A percentile compares a stretch with the other conserved stretches of the same genome.
Evolutionary conservation across 64 coral and sea anemone genomes (phyloP).

Genomic region (Trachythela sp.): DNA sequence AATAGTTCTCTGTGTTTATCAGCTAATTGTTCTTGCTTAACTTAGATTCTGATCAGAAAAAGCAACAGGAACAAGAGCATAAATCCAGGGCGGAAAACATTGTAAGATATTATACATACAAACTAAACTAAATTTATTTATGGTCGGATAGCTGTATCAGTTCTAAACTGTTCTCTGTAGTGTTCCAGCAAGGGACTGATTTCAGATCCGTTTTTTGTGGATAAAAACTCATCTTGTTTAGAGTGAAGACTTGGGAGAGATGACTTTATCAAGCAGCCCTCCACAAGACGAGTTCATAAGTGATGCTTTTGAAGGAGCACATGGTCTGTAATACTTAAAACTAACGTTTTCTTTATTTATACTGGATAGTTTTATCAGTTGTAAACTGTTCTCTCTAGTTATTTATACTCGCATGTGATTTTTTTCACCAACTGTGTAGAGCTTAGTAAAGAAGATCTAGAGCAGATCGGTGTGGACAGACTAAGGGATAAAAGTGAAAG

Average conservation of each 20-base stretch:
- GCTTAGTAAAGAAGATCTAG: constrained; percentile 82
- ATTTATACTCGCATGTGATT: no score
- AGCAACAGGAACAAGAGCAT: background rate
- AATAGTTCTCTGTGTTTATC: background rate
- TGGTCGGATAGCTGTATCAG: no score
- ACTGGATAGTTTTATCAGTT: no score
- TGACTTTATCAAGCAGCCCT: constrained; percentile 17
- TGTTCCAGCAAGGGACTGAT: no score
- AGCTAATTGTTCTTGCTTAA: background rate
- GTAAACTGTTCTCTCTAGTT: no score
- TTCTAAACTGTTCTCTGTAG: no score
- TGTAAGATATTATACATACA: background rate
- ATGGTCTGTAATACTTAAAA: background rate
- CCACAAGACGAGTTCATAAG: background rate
- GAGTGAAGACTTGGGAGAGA: background rate
- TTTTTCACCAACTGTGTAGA: constrained; percentile 34
- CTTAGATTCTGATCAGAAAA: background rate
- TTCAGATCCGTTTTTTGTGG: no score
- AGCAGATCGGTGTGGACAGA: constrained; percentile 83
- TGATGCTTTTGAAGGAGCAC: constrained; percentile 27
- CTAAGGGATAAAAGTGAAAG: constrained; percentile 17
- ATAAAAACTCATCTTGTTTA: background rate
- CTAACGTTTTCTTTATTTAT: no score
- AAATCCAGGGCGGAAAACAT: background rate
- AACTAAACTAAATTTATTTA: no score